Percentiles rank a stretch among this genome's conserved stretches.
These are phyloP conservation scores for Agrochola macilenta DNA, from an alignment of 2,888 invertebrate species.

Conservation along the genomic window DNA sequence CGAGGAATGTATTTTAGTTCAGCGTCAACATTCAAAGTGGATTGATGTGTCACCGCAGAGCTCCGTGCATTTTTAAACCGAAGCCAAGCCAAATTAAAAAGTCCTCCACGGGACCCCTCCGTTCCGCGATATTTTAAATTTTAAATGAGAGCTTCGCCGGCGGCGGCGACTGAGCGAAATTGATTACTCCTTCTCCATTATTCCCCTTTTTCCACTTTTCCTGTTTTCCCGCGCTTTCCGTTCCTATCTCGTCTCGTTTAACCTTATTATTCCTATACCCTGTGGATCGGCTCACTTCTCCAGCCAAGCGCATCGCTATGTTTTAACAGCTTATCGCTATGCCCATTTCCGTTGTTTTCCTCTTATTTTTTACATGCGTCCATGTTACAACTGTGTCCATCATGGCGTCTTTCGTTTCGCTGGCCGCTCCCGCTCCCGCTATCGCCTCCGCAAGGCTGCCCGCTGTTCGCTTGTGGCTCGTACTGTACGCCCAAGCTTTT, in stretches of 20 bases:
- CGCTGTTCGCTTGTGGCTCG: conserved; percentile 68
- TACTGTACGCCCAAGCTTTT: conserved; percentile 79
- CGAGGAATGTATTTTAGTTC: conserved; percentile 75
- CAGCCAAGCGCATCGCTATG: conserved; percentile 58
- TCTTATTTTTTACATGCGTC: conserved; percentile 30
- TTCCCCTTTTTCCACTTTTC: conserved; percentile 89
- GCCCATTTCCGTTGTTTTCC: conserved; percentile 43
- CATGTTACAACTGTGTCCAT: conserved; percentile 50
- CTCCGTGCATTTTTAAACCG: conserved; percentile 88
- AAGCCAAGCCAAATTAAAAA: conserved; percentile 89
- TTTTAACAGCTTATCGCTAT: conserved; percentile 66
- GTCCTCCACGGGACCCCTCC: conserved; percentile 85
- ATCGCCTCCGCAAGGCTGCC: conserved; percentile 63
- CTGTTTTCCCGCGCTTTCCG: conserved; percentile 83
- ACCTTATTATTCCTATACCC: conserved; percentile 85
- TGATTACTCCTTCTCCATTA: conserved; percentile 90
- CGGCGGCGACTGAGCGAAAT: conserved; percentile 89
- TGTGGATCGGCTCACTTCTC: conserved; percentile 64
- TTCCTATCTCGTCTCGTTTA: conserved; percentile 87
- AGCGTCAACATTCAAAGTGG: conserved; percentile 86
- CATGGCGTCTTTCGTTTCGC: neutral
- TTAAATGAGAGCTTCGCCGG: conserved; percentile 89
- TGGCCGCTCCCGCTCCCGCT: conserved; percentile 51
- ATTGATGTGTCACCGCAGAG: conserved; percentile 89
- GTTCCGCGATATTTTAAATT: conserved; percentile 88